Evolutionary conservation across 2,888 invertebrate genomes (phyloP).

Genomic region (Drosophila stalkeri): DNA sequence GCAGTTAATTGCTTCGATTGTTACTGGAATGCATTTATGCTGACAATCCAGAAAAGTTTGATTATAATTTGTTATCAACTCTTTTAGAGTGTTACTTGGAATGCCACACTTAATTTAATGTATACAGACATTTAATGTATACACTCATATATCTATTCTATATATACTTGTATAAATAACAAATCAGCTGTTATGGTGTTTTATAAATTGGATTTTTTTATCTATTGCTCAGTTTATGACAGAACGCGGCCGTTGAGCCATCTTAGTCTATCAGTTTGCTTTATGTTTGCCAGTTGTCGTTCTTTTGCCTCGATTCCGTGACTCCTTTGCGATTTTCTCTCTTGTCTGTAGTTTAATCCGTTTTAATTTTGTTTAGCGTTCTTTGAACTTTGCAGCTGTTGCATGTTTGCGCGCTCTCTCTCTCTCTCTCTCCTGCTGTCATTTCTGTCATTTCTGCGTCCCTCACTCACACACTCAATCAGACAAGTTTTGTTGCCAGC

Average conservation of each 20-base stretch:
- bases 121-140: not conserved
- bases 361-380: constrained; percentile 60
- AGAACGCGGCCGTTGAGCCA: constrained; percentile 8
- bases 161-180: not conserved
- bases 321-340: not conserved
- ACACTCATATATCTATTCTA: not conserved
- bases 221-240: constrained; percentile 29
- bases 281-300: not conserved
- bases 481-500: constrained; percentile 25
- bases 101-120: not conserved
- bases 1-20: not conserved
- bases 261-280: constrained; percentile 5
- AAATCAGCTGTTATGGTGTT: constrained; percentile 32
- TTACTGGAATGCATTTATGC: constrained; percentile 12
- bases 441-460: not conserved
- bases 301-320: too few species aligned
- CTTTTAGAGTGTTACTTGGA: constrained; percentile 9
- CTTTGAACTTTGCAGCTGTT: constrained; percentile 70
- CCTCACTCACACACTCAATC: not conserved
- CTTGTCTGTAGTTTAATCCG: constrained; percentile 47
- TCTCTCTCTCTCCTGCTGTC: too few species aligned
- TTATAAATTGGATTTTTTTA: constrained; percentile 42
- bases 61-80: constrained; percentile 23
- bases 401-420: not conserved
- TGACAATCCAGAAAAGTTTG: constrained; percentile 18